A percentile compares a stretch with the other conserved stretches of the same genome.
These are phyloP conservation scores for Sylvicapra grimmia DNA, from an alignment of 2,113 vertebrate species.

Conservation along the genomic window DNA sequence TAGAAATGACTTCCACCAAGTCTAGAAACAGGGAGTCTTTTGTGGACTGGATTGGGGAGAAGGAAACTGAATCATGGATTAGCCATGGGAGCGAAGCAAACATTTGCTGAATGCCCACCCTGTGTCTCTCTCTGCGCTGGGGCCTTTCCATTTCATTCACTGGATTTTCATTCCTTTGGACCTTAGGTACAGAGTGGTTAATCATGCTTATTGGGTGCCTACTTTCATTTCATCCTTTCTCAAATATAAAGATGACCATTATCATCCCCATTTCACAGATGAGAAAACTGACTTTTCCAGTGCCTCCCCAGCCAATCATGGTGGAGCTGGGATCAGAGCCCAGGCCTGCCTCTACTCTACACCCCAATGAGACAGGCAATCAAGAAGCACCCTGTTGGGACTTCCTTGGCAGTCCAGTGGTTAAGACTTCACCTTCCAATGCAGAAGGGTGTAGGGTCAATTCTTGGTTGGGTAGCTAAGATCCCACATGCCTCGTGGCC, in stretches of 20 bases:
- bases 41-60: background rate
- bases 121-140: background rate
- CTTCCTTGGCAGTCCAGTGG: background rate
- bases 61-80: background rate
- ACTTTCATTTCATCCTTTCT: slow-evolving; percentile 16
- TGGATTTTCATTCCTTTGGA: background rate
- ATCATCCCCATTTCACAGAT: background rate
- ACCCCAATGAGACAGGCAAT: background rate
- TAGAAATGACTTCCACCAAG: slow-evolving; percentile 20
- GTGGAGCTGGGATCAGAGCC: background rate
- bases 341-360: background rate
- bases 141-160: background rate
- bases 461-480: background rate
- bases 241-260: background rate
- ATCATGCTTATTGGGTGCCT: background rate
- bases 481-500: background rate
- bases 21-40: background rate
- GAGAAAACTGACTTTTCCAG: background rate
- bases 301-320: background rate
- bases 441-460: background rate
- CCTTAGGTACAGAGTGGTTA: background rate
- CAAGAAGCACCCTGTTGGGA: background rate
- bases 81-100: background rate
- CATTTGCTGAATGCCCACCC: background rate
- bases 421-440: background rate